Evolutionary conservation across 2,113 vertebrate genomes (phyloP).

Genomic region (Taxidea taxus): DNA sequence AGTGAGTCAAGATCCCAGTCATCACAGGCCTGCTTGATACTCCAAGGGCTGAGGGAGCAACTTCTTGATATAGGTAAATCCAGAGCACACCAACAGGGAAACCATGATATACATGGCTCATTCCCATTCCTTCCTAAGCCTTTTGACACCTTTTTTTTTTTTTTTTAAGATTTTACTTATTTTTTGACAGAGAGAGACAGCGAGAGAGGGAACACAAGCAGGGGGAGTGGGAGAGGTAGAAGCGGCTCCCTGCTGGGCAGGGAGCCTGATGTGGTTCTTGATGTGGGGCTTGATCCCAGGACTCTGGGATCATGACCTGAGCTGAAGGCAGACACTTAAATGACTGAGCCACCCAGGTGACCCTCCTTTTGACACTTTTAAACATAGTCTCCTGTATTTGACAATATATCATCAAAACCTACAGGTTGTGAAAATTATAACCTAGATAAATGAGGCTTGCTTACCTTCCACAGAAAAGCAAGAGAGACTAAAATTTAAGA

Average conservation of each 20-base stretch:
- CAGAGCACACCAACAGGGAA: background rate
- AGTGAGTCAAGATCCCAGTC: background rate
- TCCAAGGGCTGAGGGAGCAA: background rate
- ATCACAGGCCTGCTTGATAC: background rate
- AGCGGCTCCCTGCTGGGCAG: too few relatives aligned
- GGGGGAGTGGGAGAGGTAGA: too few relatives aligned
- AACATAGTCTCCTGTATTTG: background rate
- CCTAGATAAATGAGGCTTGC: background rate
- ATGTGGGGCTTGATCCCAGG: too few relatives aligned
- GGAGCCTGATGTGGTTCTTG: too few relatives aligned
- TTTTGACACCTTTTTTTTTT: background rate
- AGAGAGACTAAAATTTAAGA: background rate
- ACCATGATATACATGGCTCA: background rate
- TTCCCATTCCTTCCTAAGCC: background rate
- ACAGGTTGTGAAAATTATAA: slow-evolving; percentile 23
- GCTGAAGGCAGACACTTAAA: too few relatives aligned
- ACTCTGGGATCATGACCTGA: too few relatives aligned
- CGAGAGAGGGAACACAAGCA: too few relatives aligned
- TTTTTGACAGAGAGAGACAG: too few relatives aligned
- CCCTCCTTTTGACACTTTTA: background rate
- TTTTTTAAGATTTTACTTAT: too few relatives aligned
- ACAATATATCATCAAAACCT: slow-evolving; percentile 15
- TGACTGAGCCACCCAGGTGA: too few relatives aligned
- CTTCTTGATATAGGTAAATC: background rate
- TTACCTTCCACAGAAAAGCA: slow-evolving; percentile 10